A percentile compares a stretch with the other conserved stretches of the same genome.
phyloP scores from a whole-genome alignment of 2,797 vertebrate genomes.

The Furcifer pardalis region DNA sequence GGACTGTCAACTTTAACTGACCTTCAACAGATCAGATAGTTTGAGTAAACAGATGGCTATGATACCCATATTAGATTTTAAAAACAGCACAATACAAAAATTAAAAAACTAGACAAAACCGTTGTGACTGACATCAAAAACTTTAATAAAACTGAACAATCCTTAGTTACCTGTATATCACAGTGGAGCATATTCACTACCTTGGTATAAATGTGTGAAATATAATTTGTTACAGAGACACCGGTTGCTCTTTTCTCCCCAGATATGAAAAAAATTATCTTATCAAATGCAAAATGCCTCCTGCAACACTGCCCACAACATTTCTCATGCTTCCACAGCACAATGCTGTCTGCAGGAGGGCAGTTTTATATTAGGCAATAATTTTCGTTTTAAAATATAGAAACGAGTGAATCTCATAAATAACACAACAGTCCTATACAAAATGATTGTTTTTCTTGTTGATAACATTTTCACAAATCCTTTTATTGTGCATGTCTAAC shows the following conservation, averaged over 20 bases:
- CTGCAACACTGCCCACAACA: conserved; percentile 19
- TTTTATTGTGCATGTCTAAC: conserved; percentile 30
- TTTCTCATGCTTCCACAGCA: not conserved
- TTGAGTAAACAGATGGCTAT: not conserved
- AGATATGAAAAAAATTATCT: not conserved
- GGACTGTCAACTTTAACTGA: not conserved
- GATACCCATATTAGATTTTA: too few species aligned
- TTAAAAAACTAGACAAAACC: too few species aligned
- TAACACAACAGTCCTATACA: conserved; percentile 15
- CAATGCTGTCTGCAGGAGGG: conserved; percentile 33
- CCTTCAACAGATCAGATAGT: not conserved
- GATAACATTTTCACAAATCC: conserved; percentile 16
- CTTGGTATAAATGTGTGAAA: not conserved
- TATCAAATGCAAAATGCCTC: conserved; percentile 45
- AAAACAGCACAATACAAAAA: too few species aligned
- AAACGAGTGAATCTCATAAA: not conserved
- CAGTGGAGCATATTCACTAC: not conserved
- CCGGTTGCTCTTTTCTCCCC: not conserved
- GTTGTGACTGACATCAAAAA: not conserved
- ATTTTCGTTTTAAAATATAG: conserved; percentile 22
- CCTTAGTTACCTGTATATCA: not conserved
- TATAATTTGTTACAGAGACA: not conserved
- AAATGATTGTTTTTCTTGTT: conserved; percentile 8
- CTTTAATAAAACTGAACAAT: not conserved
- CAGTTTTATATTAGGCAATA: conserved; percentile 26